Evolutionary conservation across 2,797 vertebrate species (phyloP).

Genomic region (Rhadinocentrus ornatus): DNA sequence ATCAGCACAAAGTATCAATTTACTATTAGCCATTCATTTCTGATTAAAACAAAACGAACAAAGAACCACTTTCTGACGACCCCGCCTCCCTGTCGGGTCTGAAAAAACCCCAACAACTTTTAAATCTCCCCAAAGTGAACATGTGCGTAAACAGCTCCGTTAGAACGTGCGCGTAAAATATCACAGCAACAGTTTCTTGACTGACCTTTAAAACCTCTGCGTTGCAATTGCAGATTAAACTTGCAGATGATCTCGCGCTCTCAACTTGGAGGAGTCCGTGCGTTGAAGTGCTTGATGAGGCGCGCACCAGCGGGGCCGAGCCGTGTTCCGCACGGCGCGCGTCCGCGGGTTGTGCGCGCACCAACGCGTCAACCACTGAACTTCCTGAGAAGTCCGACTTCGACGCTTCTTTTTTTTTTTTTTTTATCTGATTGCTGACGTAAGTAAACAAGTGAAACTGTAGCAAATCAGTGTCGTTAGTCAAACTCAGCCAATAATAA

Average conservation of each 20-base stretch:
- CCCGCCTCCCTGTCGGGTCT: slow-evolving; percentile 59
- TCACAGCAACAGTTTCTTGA: not conserved
- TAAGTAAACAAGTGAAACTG: slow-evolving; percentile 1
- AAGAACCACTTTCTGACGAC: slow-evolving; percentile 51
- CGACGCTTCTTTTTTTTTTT: not conserved
- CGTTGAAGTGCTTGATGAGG: slow-evolving; percentile 38
- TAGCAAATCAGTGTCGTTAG: not conserved
- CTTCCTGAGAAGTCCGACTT: not conserved
- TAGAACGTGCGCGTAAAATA: not conserved
- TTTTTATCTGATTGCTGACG: not conserved
- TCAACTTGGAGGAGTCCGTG: slow-evolving; percentile 47
- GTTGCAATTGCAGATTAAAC: slow-evolving; percentile 18
- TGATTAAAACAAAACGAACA: slow-evolving; percentile 45
- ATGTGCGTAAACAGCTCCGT: not conserved
- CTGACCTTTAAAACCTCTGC: slow-evolving; percentile 50
- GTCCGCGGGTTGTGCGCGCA: slow-evolving; percentile 27
- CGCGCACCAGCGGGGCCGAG: slow-evolving; percentile 29
- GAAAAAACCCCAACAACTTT: slow-evolving; percentile 36
- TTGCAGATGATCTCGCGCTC: slow-evolving; percentile 32
- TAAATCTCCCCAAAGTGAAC: slow-evolving; percentile 22
- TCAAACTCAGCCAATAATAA: not conserved
- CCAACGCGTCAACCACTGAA: not conserved
- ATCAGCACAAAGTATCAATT: not conserved
- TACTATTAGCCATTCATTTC: slow-evolving; percentile 2
- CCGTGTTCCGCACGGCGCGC: slow-evolving; percentile 33